phyloP scores from a whole-genome alignment of 2,113 vertebrate genomes.

The Scophthalmus maximus region DNA sequence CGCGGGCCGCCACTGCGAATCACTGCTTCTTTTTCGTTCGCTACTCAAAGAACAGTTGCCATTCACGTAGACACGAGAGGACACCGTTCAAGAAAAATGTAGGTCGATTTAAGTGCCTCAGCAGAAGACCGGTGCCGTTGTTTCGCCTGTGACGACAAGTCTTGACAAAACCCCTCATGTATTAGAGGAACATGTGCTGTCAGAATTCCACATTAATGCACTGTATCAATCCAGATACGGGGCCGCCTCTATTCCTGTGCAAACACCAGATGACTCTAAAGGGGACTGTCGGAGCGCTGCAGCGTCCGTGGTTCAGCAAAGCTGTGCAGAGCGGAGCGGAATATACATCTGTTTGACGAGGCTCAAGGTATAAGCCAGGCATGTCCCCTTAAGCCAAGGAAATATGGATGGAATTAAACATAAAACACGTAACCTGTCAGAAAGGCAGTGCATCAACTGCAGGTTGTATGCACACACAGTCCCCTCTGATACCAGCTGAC shows the following conservation, averaged over 20 bases:
- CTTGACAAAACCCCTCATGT: not conserved
- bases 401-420: conserved; percentile 19
- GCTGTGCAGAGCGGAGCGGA: not conserved
- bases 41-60: not conserved
- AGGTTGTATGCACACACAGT: not conserved
- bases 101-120: not conserved
- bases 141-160: not conserved
- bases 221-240: not conserved
- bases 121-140: not conserved
- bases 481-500: not conserved
- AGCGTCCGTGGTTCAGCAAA: conserved; percentile 3
- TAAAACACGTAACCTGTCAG: conserved; percentile 1
- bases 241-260: conserved; percentile 1
- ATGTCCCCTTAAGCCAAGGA: not conserved
- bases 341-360: conserved; percentile 11
- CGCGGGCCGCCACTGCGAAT: not conserved
- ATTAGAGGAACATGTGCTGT: not conserved
- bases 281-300: not conserved
- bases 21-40: not conserved
- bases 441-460: conserved; percentile 1
- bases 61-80: not conserved
- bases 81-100: not conserved
- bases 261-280: conserved; percentile 4
- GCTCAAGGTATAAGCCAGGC: not conserved
- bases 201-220: not conserved